phyloP scores from a whole-genome alignment of 2,888 invertebrate genomes.

The Idaea straminata region DNA sequence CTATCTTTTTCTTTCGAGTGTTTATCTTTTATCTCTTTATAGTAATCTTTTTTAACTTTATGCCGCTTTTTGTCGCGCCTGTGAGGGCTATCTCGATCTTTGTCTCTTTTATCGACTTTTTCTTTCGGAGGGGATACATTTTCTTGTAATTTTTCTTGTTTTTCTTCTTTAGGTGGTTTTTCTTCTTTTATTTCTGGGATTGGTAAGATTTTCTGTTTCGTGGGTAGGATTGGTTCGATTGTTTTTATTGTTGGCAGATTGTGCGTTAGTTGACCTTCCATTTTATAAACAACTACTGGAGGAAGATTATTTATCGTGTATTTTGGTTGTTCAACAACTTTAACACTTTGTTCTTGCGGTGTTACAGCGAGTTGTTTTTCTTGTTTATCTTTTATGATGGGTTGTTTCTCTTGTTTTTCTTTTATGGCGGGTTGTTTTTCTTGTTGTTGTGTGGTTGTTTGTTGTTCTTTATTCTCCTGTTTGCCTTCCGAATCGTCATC shows the following conservation, averaged over 20 bases:
- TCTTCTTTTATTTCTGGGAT: conserved; percentile 32
- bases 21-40: conserved; percentile 23
- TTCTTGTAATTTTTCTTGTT: conserved; percentile 21
- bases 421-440: conserved; percentile 21
- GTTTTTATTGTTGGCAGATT: conserved; percentile 44
- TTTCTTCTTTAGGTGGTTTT: conserved; percentile 20
- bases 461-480: conserved; percentile 29
- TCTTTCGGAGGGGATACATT: conserved; percentile 22
- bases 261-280: conserved; percentile 49
- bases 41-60: conserved; percentile 14
- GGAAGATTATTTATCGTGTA: conserved; percentile 40
- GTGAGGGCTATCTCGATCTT: conserved; percentile 24
- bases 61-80: conserved; percentile 22
- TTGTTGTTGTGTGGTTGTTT: conserved; percentile 16
- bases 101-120: conserved; percentile 28
- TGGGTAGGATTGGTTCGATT: conserved; percentile 25
- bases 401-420: conserved; percentile 30
- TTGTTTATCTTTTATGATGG: conserved; percentile 9
- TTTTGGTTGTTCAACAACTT: conserved; percentile 25
- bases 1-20: conserved; percentile 24
- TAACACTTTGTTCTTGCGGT: conserved; percentile 5
- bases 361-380: conserved; percentile 3
- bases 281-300: conserved; percentile 60
- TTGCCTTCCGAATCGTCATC: conserved; percentile 79
- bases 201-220: conserved; percentile 25